phyloP scores from a whole-genome alignment of 2,113 vertebrate genomes.

The Cyphomyrus plagiostoma region DNA sequence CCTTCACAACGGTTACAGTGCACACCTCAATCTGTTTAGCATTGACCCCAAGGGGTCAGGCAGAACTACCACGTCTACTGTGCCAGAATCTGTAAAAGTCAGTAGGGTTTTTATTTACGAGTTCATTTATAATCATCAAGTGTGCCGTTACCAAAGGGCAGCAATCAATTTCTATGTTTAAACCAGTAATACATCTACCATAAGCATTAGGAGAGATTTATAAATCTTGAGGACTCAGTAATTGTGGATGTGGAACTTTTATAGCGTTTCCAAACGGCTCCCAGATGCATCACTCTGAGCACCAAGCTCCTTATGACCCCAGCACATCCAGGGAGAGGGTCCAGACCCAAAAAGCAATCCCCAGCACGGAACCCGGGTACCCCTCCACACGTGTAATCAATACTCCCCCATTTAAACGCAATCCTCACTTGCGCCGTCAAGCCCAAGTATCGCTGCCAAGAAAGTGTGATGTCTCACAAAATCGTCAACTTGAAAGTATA shows the following conservation, averaged over 20 bases:
- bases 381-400: constrained; percentile 62
- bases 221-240: constrained; percentile 57
- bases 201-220: constrained; percentile 54
- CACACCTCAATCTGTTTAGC: constrained; percentile 39
- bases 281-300: constrained; percentile 40
- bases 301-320: constrained; percentile 30
- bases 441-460: constrained; percentile 53
- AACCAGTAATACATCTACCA: constrained; percentile 54
- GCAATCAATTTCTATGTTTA: constrained; percentile 49
- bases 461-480: constrained; percentile 38
- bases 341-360: constrained; percentile 22
- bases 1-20: constrained; percentile 12
- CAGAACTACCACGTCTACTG: constrained; percentile 37
- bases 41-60: constrained; percentile 41
- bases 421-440: constrained; percentile 57
- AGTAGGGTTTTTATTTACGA: constrained; percentile 43
- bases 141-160: constrained; percentile 43
- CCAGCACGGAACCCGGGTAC: constrained; percentile 33
- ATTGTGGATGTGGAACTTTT: constrained; percentile 58
- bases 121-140: constrained; percentile 55
- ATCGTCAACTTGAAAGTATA: constrained; percentile 36
- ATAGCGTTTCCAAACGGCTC: constrained; percentile 52
- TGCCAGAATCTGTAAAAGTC: constrained; percentile 52
- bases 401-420: constrained; percentile 53
- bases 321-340: constrained; percentile 41